A percentile compares a stretch with the other conserved stretches of the same genome.
Evolutionary conservation across 2,797 vertebrate species (phyloP).

Genomic region (Linurgus olivaceus): DNA sequence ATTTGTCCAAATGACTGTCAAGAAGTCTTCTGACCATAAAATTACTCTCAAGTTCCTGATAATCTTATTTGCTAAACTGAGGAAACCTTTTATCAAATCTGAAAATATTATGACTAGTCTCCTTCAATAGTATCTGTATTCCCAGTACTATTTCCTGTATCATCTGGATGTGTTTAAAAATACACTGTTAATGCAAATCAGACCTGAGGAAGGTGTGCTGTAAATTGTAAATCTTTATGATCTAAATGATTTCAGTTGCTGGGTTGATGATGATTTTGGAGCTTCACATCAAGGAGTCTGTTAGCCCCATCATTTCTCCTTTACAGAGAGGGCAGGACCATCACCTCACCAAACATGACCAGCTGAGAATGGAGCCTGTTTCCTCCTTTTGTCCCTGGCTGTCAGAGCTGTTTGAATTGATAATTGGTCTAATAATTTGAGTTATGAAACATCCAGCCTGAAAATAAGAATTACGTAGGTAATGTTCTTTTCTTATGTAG

Average conservation of each 20-base stretch:
- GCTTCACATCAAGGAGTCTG: neutral
- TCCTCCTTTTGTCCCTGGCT: neutral
- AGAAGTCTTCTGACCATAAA: neutral
- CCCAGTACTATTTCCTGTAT: neutral
- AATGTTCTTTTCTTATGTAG: accelerated
- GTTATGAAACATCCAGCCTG: neutral
- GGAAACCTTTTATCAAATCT: neutral
- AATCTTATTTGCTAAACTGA: neutral
- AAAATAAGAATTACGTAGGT: neutral
- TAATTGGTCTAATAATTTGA: neutral
- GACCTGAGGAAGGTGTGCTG: neutral
- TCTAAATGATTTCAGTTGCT: neutral
- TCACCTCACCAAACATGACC: neutral
- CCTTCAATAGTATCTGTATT: neutral
- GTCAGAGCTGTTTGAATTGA: neutral
- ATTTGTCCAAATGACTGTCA: neutral
- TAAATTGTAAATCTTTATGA: neutral
- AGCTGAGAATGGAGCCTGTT: accelerated
- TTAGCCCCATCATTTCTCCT: neutral
- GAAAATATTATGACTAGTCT: neutral
- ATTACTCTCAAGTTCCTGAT: accelerated
- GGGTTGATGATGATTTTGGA: neutral
- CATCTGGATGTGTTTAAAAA: neutral
- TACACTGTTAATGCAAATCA: neutral
- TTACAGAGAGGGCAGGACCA: neutral